Percentiles rank a stretch among this genome's conserved stretches.
These are phyloP conservation scores for Oryzias javanicus DNA, from an alignment of 2,113 vertebrate species.

Conservation along the genomic window DNA sequence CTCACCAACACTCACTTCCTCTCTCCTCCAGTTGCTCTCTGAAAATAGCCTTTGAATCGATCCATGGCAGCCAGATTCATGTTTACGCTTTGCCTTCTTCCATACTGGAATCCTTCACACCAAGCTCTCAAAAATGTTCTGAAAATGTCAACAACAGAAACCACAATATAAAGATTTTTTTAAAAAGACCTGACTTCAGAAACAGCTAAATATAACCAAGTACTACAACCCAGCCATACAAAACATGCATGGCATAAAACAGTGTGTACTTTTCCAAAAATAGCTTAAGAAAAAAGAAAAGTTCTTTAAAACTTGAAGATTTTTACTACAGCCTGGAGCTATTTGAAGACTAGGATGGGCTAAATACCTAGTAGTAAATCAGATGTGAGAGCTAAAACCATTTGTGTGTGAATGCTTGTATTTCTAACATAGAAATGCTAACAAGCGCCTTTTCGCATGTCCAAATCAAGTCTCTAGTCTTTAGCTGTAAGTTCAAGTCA, in stretches of 20 bases:
- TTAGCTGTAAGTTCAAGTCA: no score
- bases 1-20: slow-evolving; percentile 52
- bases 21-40: slow-evolving; percentile 48
- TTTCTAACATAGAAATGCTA: no score
- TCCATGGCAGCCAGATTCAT: slow-evolving; percentile 43
- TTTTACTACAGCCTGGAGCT: slow-evolving; percentile 20
- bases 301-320: slow-evolving; percentile 10
- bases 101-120: slow-evolving; percentile 72
- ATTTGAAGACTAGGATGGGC: slow-evolving; percentile 19
- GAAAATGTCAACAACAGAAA: slow-evolving; percentile 67
- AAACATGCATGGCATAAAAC: slow-evolving; percentile 34
- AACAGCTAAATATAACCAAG: slow-evolving; percentile 67
- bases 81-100: slow-evolving; percentile 63
- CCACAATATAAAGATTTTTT: slow-evolving; percentile 26
- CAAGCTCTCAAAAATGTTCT: slow-evolving; percentile 67
- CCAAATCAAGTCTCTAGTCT: no score
- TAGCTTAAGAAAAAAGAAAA: slow-evolving; percentile 36
- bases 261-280: slow-evolving; percentile 64
- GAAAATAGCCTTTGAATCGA: slow-evolving; percentile 71
- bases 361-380: no score
- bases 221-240: slow-evolving; percentile 50
- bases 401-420: no score
- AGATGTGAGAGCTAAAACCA: no score
- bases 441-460: no score
- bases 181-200: slow-evolving; percentile 45